Evolutionary conservation across 2,113 vertebrate species (phyloP).

Genomic region (Silurus glanis): DNA sequence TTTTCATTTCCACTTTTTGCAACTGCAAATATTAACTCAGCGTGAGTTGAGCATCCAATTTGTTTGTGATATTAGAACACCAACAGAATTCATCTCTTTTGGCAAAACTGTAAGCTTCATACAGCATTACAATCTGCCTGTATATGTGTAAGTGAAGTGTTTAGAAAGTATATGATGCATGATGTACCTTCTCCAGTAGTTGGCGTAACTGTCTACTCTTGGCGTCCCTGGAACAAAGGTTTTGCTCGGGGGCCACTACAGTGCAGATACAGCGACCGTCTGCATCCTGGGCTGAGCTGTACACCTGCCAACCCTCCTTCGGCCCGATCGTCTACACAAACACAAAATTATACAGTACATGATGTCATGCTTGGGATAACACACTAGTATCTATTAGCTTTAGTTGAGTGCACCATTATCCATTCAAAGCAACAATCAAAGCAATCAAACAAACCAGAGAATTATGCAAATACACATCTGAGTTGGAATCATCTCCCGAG

Average conservation of each 20-base stretch:
- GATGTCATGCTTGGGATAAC: no score
- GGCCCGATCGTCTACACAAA: constrained; percentile 85
- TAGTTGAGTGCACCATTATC: not conserved
- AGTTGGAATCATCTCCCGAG: not conserved
- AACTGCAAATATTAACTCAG: not conserved
- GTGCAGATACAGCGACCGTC: constrained; percentile 97
- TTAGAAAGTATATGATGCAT: not conserved
- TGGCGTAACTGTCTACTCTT: constrained; percentile 94
- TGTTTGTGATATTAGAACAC: not conserved
- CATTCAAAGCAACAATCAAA: not conserved
- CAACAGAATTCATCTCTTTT: not conserved
- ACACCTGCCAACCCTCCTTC: constrained; percentile 98
- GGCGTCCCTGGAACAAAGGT: constrained; percentile 93
- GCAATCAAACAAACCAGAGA: not conserved
- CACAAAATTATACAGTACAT: not conserved
- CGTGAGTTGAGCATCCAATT: not conserved
- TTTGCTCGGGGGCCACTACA: constrained; percentile 96
- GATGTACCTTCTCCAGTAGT: constrained; percentile 92
- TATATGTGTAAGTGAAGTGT: constrained; percentile 25
- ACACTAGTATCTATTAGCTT: not conserved
- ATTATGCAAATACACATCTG: not conserved
- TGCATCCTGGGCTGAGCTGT: constrained; percentile 95
- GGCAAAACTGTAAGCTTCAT: not conserved
- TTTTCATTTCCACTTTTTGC: not conserved
- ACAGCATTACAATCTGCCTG: not conserved